These are phyloP conservation scores for Damaliscus lunatus DNA, from an alignment of 2,113 vertebrate genomes.

Conservation along the genomic window DNA sequence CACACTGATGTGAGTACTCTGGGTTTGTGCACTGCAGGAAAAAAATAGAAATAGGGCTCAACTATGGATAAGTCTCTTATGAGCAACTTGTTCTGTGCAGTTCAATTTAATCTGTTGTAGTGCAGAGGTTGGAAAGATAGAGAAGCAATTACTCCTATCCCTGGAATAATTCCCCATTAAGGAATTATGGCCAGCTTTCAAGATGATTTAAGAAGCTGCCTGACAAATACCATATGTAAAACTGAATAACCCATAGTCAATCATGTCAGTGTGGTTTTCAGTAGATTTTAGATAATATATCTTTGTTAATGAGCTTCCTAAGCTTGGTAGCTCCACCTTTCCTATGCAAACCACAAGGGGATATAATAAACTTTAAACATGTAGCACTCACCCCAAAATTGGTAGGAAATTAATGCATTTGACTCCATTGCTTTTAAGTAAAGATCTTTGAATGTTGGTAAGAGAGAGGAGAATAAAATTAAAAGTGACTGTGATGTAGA, in stretches of 20 bases:
- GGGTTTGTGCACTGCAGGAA: not conserved
- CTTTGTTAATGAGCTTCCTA: slow-evolving; percentile 58
- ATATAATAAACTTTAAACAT: slow-evolving; percentile 38
- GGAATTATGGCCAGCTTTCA: slow-evolving; percentile 36
- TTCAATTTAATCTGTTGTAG: slow-evolving; percentile 44
- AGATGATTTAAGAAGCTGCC: slow-evolving; percentile 59
- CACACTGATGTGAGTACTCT: not conserved
- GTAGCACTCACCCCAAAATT: not conserved
- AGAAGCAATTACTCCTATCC: slow-evolving; percentile 54
- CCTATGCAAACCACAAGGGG: not conserved
- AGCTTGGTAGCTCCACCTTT: slow-evolving; percentile 16
- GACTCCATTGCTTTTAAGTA: not conserved
- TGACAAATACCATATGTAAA: slow-evolving; percentile 60
- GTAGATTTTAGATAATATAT: slow-evolving; percentile 39
- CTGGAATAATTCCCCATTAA: slow-evolving; percentile 50
- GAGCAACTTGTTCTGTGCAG: not conserved
- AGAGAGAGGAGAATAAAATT: not conserved
- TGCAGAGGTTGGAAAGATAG: slow-evolving; percentile 23
- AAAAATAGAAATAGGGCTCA: not conserved
- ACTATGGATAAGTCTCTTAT: slow-evolving; percentile 5
- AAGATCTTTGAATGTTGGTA: not conserved
- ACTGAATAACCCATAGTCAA: slow-evolving; percentile 26
- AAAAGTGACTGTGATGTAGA: not conserved
- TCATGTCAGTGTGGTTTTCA: slow-evolving; percentile 47
- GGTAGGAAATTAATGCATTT: not conserved